Percentiles rank a stretch among this genome's conserved stretches.
phyloP scores from a whole-genome alignment of 2,113 vertebrate species.

The Rhipidura dahli region DNA sequence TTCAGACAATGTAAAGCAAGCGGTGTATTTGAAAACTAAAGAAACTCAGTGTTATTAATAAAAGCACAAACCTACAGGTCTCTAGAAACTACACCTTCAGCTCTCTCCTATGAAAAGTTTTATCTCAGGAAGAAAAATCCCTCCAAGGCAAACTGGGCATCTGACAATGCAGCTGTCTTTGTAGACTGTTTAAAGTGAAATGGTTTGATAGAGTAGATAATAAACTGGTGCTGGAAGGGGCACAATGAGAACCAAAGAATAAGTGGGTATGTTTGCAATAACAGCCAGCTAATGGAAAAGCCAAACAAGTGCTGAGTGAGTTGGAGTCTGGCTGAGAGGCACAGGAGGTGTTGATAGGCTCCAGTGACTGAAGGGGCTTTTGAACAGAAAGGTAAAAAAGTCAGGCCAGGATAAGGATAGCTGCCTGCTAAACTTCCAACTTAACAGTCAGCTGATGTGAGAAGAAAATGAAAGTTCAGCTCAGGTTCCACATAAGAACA shows the following conservation, averaged over 20 bases:
- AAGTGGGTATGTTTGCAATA: not conserved
- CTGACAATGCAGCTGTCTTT: not conserved
- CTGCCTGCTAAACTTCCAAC: not conserved
- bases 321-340: not conserved
- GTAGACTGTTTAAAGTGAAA: not conserved
- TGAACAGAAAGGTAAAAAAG: not conserved
- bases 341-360: not conserved
- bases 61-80: not conserved
- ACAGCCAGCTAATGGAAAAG: not conserved
- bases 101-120: not conserved
- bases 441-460: not conserved
- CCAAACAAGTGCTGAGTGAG: not conserved
- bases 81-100: not conserved
- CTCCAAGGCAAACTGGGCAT: not conserved
- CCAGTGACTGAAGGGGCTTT: not conserved
- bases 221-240: not conserved
- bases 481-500: not conserved
- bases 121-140: not conserved
- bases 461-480: not conserved
- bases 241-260: not conserved
- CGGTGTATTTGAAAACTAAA: not conserved
- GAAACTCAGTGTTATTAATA: not conserved
- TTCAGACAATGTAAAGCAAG: not conserved
- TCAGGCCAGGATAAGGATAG: not conserved
- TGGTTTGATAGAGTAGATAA: not conserved